Conservation (phyloP, 2,113 vertebrate genomes). For the Candoia aspera region DNA sequence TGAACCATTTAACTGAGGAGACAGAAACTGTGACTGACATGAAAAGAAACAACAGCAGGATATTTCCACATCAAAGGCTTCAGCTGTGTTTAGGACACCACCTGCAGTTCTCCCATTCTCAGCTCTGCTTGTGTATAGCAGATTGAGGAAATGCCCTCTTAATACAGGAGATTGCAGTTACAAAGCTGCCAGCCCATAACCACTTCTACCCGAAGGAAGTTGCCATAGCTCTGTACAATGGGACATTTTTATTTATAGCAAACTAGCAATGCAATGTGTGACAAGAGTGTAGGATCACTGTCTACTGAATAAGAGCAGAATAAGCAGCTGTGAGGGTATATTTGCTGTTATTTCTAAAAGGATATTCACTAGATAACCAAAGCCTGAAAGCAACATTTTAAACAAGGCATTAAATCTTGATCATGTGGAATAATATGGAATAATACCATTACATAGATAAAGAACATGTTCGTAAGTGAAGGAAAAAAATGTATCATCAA, state of each 20-base stretch:
- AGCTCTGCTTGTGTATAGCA: conserved; percentile 8
- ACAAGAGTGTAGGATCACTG: not conserved
- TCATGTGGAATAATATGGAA: not conserved
- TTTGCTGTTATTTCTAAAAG: not conserved
- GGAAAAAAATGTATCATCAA: not conserved
- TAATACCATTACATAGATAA: not conserved
- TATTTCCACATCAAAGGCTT: conserved; percentile 40
- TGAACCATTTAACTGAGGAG: conserved; percentile 36
- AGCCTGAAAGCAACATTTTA: not conserved
- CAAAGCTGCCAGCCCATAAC: conserved; percentile 2
- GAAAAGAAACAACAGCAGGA: conserved; percentile 40
- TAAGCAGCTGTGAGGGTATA: not conserved
- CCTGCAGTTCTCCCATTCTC: conserved; percentile 26
- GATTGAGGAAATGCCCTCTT: conserved; percentile 31
- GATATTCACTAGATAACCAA: not conserved
- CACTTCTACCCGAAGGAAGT: not conserved
- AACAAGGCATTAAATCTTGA: not conserved
- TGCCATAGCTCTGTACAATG: not conserved
- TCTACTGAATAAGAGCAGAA: not conserved
- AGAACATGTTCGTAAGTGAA: not conserved
- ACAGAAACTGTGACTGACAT: conserved; percentile 39
- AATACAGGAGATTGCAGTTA: conserved; percentile 11
- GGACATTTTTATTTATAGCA: not conserved
- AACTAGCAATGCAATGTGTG: not conserved
- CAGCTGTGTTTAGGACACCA: conserved; percentile 37